phyloP scores from a whole-genome alignment of 1,140 invertebrate genomes.

The Eupeodes corollae region DNA sequence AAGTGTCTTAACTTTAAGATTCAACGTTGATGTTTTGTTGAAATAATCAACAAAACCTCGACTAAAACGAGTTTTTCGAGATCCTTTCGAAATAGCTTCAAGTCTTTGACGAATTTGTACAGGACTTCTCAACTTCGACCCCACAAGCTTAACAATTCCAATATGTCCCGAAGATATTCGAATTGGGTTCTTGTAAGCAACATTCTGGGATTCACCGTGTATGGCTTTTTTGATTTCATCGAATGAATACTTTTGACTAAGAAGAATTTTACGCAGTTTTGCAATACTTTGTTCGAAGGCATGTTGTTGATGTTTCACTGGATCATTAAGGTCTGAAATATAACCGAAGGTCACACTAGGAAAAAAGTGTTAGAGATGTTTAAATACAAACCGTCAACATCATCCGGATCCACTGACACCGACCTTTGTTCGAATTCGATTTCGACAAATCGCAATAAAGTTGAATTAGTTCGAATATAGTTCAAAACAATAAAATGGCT shows the following conservation, averaged over 20 bases:
- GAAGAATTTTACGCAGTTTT: constrained; percentile 16
- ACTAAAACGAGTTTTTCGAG: constrained; percentile 14
- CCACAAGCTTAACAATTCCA: constrained; percentile 11
- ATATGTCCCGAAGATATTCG: constrained; percentile 3
- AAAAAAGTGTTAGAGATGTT: constrained; percentile 5
- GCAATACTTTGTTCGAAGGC: constrained; percentile 21
- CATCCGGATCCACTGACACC: not conserved
- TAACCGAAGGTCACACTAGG: too few relatives aligned
- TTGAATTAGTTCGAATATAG: constrained; percentile 7
- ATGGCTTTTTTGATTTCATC: constrained; percentile 10
- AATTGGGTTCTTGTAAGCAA: not conserved
- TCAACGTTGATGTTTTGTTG: not conserved
- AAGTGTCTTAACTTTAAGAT: constrained; percentile 13
- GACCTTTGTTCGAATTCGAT: constrained; percentile 7
- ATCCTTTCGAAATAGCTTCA: constrained; percentile 2
- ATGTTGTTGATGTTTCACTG: constrained; percentile 22
- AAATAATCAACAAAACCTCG: constrained; percentile 7
- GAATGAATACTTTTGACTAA: constrained; percentile 14
- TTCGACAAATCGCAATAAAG: constrained; percentile 23
- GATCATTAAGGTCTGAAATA: not conserved
- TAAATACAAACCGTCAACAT: constrained; percentile 10
- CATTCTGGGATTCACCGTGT: constrained; percentile 5
- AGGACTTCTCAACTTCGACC: constrained; percentile 14
- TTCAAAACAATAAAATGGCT: constrained; percentile 16
- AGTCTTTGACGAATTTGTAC: constrained; percentile 16